These are phyloP conservation scores for Fragum fragum DNA, from an alignment of 2,888 invertebrate species.

Conservation along the genomic window DNA sequence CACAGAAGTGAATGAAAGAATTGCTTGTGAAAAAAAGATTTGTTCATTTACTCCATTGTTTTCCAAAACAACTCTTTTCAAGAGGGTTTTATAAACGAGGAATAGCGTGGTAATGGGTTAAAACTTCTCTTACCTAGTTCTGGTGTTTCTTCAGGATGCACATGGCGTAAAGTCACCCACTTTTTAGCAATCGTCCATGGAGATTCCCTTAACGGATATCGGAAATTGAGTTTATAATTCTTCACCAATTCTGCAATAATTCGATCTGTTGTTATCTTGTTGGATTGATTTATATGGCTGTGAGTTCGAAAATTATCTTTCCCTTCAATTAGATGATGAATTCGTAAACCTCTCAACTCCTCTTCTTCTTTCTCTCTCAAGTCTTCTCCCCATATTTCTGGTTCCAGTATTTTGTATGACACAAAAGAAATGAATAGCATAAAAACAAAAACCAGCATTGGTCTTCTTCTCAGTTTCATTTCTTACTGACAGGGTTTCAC, in stretches of 20 bases:
- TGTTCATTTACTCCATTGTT: too few species aligned
- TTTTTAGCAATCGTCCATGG: conserved; percentile 83
- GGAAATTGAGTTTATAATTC: conserved; percentile 69
- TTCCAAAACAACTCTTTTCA: too few species aligned
- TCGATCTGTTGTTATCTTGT: conserved; percentile 42
- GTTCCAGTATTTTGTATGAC: conserved; percentile 75
- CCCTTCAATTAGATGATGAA: conserved; percentile 35
- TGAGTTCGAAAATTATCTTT: conserved; percentile 32
- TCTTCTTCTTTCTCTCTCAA: conserved; percentile 36
- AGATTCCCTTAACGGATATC: conserved; percentile 62
- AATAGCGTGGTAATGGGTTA: too few species aligned
- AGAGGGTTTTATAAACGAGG: too few species aligned
- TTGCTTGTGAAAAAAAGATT: too few species aligned
- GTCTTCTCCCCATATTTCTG: conserved; percentile 61
- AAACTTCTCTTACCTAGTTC: conserved; percentile 73
- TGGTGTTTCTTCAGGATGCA: conserved; percentile 81
- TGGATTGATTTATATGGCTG: conserved; percentile 17
- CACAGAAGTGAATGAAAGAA: too few species aligned
- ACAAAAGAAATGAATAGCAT: conserved; percentile 14
- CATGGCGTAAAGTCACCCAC: conserved; percentile 82
- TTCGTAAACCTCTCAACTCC: conserved; percentile 28
- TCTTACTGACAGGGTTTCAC: background rate
- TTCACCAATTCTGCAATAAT: conserved; percentile 64
- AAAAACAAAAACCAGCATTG: background rate
- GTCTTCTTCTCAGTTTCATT: background rate